phyloP scores from a whole-genome alignment of 2,888 invertebrate species.

The Disparrhopalites patrizii region DNA sequence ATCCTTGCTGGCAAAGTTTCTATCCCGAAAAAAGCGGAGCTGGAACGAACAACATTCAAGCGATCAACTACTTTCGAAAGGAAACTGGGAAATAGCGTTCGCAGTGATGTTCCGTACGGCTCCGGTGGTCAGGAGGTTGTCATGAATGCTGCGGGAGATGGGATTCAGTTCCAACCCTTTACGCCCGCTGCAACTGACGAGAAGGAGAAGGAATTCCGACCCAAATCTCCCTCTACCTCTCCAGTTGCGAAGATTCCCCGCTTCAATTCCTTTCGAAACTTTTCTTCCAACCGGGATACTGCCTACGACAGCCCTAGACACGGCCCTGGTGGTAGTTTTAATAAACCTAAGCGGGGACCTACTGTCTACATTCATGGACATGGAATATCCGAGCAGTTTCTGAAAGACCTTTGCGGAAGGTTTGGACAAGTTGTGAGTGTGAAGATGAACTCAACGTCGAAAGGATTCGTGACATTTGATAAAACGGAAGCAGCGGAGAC shows the following conservation, averaged over 20 bases:
- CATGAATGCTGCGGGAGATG: slow-evolving; percentile 8
- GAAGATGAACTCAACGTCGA: slow-evolving; percentile 49
- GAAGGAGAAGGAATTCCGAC: slow-evolving; percentile 3
- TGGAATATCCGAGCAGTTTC: slow-evolving; percentile 72
- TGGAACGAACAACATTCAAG: slow-evolving; percentile 87
- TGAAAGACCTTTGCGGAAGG: slow-evolving; percentile 52
- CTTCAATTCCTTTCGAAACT: slow-evolving; percentile 7
- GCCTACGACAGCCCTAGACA: not conserved
- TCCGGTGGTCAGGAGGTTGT: slow-evolving; percentile 35
- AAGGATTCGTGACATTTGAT: slow-evolving; percentile 85
- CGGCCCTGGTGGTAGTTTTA: slow-evolving; percentile 9
- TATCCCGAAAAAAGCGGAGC: slow-evolving; percentile 76
- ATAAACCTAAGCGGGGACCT: slow-evolving; percentile 68
- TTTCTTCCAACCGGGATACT: slow-evolving; percentile 16
- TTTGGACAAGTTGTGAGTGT: slow-evolving; percentile 44
- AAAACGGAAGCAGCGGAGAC: slow-evolving; percentile 79
- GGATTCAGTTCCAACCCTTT: slow-evolving; percentile 40
- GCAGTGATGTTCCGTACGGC: slow-evolving; percentile 23
- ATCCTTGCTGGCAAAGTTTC: slow-evolving; percentile 88
- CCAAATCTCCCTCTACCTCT: slow-evolving; percentile 16
- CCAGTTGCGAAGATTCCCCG: slow-evolving; percentile 14
- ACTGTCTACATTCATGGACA: slow-evolving; percentile 78
- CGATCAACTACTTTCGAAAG: slow-evolving; percentile 76
- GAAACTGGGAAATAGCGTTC: slow-evolving; percentile 61
- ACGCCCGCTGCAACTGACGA: slow-evolving; percentile 25